These are phyloP conservation scores for Esox niger DNA, from an alignment of 2,113 vertebrate genomes.

Conservation along the genomic window DNA sequence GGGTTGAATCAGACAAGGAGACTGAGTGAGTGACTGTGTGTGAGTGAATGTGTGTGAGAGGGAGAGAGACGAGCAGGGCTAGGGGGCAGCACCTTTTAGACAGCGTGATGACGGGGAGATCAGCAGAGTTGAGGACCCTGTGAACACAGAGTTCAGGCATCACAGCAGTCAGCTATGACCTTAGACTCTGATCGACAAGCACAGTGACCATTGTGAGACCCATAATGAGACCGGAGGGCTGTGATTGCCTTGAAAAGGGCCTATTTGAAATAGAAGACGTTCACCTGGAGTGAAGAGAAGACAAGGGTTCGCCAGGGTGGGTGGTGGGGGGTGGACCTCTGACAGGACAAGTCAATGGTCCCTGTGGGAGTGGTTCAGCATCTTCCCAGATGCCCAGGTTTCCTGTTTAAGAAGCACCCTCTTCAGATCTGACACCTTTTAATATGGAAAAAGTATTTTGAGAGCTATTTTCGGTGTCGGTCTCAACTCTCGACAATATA, in stretches of 20 bases:
- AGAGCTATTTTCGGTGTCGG: not conserved
- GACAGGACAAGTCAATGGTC: not conserved
- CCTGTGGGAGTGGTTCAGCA: not conserved
- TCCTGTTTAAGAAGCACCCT: not conserved
- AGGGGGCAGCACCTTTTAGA: constrained; percentile 54
- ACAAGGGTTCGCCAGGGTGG: not conserved
- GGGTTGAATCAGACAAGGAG: constrained; percentile 52
- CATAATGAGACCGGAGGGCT: constrained; percentile 18
- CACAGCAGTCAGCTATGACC: constrained; percentile 40
- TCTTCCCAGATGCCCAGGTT: not conserved
- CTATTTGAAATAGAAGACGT: not conserved
- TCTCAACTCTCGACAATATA: too few species aligned
- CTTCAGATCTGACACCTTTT: not conserved
- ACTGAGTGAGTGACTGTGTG: constrained; percentile 41
- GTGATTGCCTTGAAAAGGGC: constrained; percentile 11
- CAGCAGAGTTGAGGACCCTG: constrained; percentile 2
- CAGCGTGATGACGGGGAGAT: constrained; percentile 36
- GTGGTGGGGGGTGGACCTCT: not conserved
- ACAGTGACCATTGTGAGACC: constrained; percentile 22
- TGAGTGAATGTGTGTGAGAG: constrained; percentile 7
- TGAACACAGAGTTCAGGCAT: constrained; percentile 33
- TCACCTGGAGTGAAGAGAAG: not conserved
- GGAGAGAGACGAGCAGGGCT: constrained; percentile 32
- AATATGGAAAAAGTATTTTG: not conserved
- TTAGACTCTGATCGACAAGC: too few species aligned